These are phyloP conservation scores for Atherinosoma microstoma DNA, from an alignment of 2,797 vertebrate genomes.

Conservation along the genomic window DNA sequence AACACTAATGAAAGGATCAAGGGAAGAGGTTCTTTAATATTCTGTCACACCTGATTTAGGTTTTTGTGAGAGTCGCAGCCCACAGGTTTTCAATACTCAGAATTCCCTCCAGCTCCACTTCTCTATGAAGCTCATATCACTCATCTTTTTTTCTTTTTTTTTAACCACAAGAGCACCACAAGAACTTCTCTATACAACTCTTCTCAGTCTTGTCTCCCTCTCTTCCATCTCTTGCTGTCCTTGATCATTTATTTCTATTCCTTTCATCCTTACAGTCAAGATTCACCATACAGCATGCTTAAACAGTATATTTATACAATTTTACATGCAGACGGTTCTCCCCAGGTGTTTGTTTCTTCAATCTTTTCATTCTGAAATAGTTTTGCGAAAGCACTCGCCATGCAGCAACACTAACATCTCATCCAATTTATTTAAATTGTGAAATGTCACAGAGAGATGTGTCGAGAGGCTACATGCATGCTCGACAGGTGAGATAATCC, in stretches of 20 bases:
- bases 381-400: slow-evolving; percentile 5
- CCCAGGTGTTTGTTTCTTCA: slow-evolving; percentile 3
- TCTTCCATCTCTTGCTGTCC: neutral
- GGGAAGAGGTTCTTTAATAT: slow-evolving; percentile 20
- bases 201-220: neutral
- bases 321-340: slow-evolving; percentile 19
- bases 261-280: neutral
- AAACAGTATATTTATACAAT: slow-evolving; percentile 10
- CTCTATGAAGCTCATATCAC: neutral
- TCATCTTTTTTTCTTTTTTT: neutral
- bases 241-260: neutral
- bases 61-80: slow-evolving; percentile 16
- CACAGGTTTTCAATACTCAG: slow-evolving; percentile 24
- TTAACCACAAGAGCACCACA: neutral
- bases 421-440: slow-evolving; percentile 20
- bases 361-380: slow-evolving; percentile 9
- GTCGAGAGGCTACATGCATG: neutral
- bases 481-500: slow-evolving; percentile 5
- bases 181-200: neutral
- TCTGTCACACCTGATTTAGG: slow-evolving; percentile 5
- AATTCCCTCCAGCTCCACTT: slow-evolving; percentile 6
- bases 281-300: neutral
- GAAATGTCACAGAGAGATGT: slow-evolving; percentile 18
- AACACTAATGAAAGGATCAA: slow-evolving; percentile 20
- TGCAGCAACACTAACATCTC: slow-evolving; percentile 10